Conservation (phyloP, 2,888 invertebrate species). For the Zonitis immaculata region DNA sequence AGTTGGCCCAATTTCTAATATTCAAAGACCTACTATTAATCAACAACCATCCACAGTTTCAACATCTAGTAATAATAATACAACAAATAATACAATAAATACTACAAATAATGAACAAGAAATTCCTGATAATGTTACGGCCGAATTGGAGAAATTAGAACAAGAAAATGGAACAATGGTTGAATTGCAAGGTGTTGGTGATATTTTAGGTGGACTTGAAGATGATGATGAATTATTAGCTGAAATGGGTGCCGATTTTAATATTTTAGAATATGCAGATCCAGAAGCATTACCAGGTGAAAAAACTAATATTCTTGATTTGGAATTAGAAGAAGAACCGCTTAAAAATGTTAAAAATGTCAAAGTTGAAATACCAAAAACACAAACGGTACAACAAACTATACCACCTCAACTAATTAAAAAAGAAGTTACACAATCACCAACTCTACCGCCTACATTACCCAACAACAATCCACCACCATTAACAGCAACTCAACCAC, state of each 20-base stretch:
- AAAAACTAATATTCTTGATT: constrained; percentile 77
- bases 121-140: constrained; percentile 64
- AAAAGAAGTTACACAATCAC: constrained; percentile 22
- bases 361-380: constrained; percentile 28
- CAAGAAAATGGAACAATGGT: constrained; percentile 58
- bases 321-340: constrained; percentile 75
- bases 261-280: constrained; percentile 92
- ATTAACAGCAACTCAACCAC: constrained; percentile 37
- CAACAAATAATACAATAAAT: constrained; percentile 15
- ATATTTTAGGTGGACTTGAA: constrained; percentile 76
- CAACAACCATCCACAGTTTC: constrained; percentile 33
- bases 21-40: constrained; percentile 21
- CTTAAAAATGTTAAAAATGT: constrained; percentile 61
- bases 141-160: constrained; percentile 64
- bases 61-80: constrained; percentile 10
- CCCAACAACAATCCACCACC: constrained; percentile 21
- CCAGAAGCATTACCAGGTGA: constrained; percentile 78
- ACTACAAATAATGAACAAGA: constrained; percentile 49
- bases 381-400: constrained; percentile 16
- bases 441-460: constrained; percentile 17
- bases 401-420: constrained; percentile 21
- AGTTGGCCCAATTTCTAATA: constrained; percentile 20
- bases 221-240: constrained; percentile 84
- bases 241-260: constrained; percentile 93
- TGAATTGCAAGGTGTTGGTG: constrained; percentile 65